These are phyloP conservation scores for Nycteola revayana DNA, from an alignment of 2,888 invertebrate species.

Conservation along the genomic window DNA sequence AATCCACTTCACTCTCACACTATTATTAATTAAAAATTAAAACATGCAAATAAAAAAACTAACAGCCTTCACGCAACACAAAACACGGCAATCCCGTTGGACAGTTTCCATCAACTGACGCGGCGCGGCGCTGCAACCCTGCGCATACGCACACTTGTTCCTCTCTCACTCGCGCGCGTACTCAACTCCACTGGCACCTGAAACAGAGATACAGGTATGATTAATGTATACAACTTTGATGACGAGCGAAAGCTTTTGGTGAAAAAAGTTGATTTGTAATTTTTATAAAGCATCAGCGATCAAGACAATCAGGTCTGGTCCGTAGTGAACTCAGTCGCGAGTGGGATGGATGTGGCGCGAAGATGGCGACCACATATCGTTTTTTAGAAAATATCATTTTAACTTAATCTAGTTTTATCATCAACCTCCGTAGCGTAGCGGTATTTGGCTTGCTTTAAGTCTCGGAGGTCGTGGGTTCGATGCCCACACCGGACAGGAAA, in stretches of 20 bases:
- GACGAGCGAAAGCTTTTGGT: conserved; percentile 47
- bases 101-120: conserved; percentile 48
- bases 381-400: no score
- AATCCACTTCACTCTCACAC: conserved; percentile 7
- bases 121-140: conserved; percentile 36
- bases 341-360: no score
- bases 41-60: neutral
- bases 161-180: conserved; percentile 10
- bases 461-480: no score
- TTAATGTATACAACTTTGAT: conserved; percentile 42
- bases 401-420: no score
- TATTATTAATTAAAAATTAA: neutral
- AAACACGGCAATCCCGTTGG: conserved; percentile 26
- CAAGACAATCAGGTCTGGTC: conserved; percentile 28
- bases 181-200: conserved; percentile 20
- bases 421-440: no score
- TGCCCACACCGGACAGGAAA: no score
- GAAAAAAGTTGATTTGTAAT: conserved; percentile 47
- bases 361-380: no score
- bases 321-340: no score
- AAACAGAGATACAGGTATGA: conserved; percentile 41
- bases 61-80: conserved; percentile 1
- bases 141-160: conserved; percentile 32
- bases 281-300: conserved; percentile 32
- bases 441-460: no score